These are phyloP conservation scores for Heteromormyrus szaboi DNA, from an alignment of 2,797 vertebrate genomes.

Conservation along the genomic window DNA sequence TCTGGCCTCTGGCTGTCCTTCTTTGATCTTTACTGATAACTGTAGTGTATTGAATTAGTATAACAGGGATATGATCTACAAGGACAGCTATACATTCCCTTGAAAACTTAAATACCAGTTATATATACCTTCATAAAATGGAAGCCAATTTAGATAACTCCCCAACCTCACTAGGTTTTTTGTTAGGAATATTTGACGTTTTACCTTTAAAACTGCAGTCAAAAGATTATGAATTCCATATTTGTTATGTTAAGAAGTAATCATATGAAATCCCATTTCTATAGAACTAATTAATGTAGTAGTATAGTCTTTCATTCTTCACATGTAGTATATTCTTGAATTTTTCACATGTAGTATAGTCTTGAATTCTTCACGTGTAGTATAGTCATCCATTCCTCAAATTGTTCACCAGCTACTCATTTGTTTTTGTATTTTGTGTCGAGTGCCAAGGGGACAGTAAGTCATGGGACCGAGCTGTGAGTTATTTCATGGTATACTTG, in stretches of 20 bases:
- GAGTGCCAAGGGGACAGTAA: background rate
- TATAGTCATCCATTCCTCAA: background rate
- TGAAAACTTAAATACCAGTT: constrained; percentile 27
- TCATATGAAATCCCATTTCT: background rate
- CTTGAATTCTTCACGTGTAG: background rate
- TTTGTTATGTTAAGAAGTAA: background rate
- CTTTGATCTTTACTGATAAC: background rate
- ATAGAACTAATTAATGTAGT: background rate
- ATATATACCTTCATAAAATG: constrained; percentile 41
- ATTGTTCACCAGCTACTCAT: background rate
- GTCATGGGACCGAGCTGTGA: constrained; percentile 18
- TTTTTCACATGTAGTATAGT: background rate
- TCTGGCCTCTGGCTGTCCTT: background rate
- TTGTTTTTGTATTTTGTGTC: background rate
- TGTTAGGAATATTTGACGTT: constrained; percentile 29
- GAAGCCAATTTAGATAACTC: constrained; percentile 29
- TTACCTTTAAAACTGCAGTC: constrained; percentile 19
- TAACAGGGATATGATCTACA: constrained; percentile 22
- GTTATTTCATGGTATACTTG: background rate
- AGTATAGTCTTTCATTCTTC: background rate
- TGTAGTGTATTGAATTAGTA: constrained; percentile 2
- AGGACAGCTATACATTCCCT: background rate
- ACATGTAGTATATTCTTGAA: background rate
- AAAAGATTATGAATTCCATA: constrained; percentile 23
- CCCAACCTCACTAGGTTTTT: constrained; percentile 5